Base-by-base conservation (phyloP, 2,888 invertebrate species). In the Chloromyia formosa region DNA sequence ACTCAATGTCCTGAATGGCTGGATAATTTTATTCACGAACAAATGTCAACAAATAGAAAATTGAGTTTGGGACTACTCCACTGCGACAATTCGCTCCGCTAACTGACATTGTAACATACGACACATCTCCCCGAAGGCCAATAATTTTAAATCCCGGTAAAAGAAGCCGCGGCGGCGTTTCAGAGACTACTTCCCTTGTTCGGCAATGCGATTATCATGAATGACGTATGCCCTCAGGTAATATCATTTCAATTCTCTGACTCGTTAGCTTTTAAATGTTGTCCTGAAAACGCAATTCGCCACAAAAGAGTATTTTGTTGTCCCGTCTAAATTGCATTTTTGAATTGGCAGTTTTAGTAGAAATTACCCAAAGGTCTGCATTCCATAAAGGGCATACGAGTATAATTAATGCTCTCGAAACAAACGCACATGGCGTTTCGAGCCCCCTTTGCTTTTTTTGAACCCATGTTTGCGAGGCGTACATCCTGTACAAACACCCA, bases 41-140 rank as follows among this genome's bases (percentile, higher is more conserved):
- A 75, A 76, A 76, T 76, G 76, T 76, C 76, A 76, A 75, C 75
- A 75, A 75, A 27, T 58, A 16, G 20, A 35, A 73, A 75, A 76
- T 76, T 69, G 58, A 72, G 73, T 76, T 76, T 74, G 35, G 45
- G 12, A 35, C 27, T 49, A 72, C 35, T n/a, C 23, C 27, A 54
- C 18, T 40, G n/a, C 22, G 12, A 12, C 40, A 18, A 40, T 56
- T 35, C 27, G 27, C 7, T 35, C 27, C 35, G 23, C 18, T n/a
- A n/a, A 42, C 27, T 71, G 27, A 14, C 18, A 49, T 66, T 66
- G 45, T 40, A 40, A 35, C 4, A 56, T 7, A 64, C 16, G 23
- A 64, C 40, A 56, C 42, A 35, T 18, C 20, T 71, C 42, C 71
- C 71, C 20, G 56, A 58, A 27, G 58, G 71, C 56, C 71, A 71